Evolutionary conservation across 2,797 vertebrate genomes (phyloP).

Genomic region (Siniperca undulata): DNA sequence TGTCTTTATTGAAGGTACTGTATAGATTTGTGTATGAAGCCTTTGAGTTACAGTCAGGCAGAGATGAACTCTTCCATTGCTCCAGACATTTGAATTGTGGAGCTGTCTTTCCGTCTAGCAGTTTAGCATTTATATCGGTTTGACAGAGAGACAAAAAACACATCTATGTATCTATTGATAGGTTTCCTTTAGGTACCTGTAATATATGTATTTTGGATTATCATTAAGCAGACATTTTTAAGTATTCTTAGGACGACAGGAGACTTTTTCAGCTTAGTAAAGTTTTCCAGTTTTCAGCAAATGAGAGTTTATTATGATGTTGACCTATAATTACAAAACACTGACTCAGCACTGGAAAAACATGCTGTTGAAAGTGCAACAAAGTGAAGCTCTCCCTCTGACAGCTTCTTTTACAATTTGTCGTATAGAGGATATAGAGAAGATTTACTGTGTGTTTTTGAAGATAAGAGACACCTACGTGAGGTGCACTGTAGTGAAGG

Average conservation of each 20-base stretch:
- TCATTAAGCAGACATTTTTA: constrained; percentile 7
- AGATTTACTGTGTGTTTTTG: constrained; percentile 38
- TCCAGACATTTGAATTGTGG: neutral
- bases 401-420: constrained; percentile 40
- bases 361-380: constrained; percentile 27
- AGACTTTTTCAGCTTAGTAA: constrained; percentile 5
- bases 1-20: constrained; percentile 5
- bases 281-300: constrained; percentile 21
- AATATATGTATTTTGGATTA: neutral
- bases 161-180: neutral
- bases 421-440: constrained; percentile 7
- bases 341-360: constrained; percentile 30
- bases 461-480: constrained; percentile 40
- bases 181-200: neutral
- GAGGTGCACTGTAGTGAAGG: constrained; percentile 36
- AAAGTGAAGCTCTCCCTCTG: constrained; percentile 27
- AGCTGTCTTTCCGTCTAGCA: neutral
- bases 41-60: neutral
- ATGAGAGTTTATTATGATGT: constrained; percentile 25
- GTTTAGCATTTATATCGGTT: neutral
- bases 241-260: neutral
- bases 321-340: constrained; percentile 27
- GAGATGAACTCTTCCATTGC: neutral
- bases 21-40: neutral
- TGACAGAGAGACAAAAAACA: neutral